These are phyloP conservation scores for Drosophila austrosaltans DNA, from an alignment of 2,888 invertebrate species.

Conservation along the genomic window DNA sequence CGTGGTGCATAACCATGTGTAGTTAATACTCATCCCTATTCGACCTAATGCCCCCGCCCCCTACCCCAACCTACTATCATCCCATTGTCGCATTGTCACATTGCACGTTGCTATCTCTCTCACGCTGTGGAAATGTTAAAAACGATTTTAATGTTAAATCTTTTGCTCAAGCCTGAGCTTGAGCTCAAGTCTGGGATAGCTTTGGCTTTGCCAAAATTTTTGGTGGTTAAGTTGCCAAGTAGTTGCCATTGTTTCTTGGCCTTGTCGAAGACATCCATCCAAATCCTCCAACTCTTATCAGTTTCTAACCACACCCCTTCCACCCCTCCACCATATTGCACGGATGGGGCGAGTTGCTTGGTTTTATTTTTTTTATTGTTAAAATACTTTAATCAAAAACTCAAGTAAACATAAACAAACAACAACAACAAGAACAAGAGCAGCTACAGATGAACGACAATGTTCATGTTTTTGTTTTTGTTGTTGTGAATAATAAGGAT, in stretches of 20 bases:
- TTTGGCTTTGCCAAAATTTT: slow-evolving; percentile 2
- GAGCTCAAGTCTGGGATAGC: background rate
- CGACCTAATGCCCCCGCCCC: background rate
- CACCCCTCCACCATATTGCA: no score
- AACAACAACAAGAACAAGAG: slow-evolving; percentile 1
- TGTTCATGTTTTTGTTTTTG: slow-evolving; percentile 14
- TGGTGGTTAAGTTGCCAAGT: slow-evolving; percentile 17
- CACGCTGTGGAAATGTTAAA: background rate
- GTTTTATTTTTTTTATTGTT: slow-evolving; percentile 22
- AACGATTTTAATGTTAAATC: slow-evolving; percentile 11
- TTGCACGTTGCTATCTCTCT: background rate
- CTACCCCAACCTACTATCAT: background rate
- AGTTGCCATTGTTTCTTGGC: slow-evolving; percentile 19
- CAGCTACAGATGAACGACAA: background rate
- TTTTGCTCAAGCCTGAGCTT: slow-evolving; percentile 6
- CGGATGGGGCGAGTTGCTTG: background rate
- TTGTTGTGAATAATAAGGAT: slow-evolving; percentile 19
- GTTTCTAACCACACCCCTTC: background rate
- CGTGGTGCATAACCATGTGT: no score
- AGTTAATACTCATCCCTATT: no score
- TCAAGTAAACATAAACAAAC: slow-evolving; percentile 18
- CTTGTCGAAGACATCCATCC: slow-evolving; percentile 11
- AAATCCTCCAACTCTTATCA: slow-evolving; percentile 4
- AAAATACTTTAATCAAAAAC: slow-evolving; percentile 21
- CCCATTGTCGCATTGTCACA: background rate